A percentile compares a stretch with the other conserved stretches of the same genome.
phyloP scores from a whole-genome alignment of 2,888 invertebrate species.

The Thymelicus lineola region DNA sequence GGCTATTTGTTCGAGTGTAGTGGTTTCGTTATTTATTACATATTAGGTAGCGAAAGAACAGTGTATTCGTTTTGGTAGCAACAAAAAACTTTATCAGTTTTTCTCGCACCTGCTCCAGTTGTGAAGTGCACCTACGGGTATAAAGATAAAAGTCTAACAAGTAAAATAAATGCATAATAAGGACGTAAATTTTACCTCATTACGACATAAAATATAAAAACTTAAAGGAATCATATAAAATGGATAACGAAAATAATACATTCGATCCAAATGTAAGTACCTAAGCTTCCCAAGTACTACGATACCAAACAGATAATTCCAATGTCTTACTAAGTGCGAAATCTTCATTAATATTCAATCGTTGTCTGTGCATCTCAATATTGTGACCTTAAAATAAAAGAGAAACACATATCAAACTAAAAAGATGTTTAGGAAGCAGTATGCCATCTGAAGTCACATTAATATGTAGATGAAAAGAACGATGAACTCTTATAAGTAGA shows the following conservation, averaged over 20 bases:
- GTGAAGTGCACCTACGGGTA: not conserved
- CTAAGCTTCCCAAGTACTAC: no score
- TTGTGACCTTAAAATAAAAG: not conserved
- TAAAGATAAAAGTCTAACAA: not conserved
- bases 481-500: constrained; percentile 35
- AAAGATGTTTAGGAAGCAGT: constrained; percentile 11
- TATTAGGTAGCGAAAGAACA: constrained; percentile 33
- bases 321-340: no score
- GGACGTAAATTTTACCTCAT: constrained; percentile 2
- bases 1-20: constrained; percentile 48
- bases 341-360: no score
- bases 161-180: not conserved
- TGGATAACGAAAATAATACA: no score
- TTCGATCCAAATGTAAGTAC: no score
- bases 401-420: not conserved
- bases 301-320: no score
- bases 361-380: not conserved
- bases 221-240: not conserved
- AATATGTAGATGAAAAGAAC: constrained; percentile 33
- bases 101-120: constrained; percentile 8
- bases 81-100: constrained; percentile 27
- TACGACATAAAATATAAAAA: not conserved
- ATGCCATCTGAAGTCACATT: constrained; percentile 6
- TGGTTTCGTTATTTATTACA: constrained; percentile 38
- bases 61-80: constrained; percentile 20